Evolutionary conservation across 2,888 invertebrate genomes (phyloP).

Genomic region (Drosophila dives): DNA sequence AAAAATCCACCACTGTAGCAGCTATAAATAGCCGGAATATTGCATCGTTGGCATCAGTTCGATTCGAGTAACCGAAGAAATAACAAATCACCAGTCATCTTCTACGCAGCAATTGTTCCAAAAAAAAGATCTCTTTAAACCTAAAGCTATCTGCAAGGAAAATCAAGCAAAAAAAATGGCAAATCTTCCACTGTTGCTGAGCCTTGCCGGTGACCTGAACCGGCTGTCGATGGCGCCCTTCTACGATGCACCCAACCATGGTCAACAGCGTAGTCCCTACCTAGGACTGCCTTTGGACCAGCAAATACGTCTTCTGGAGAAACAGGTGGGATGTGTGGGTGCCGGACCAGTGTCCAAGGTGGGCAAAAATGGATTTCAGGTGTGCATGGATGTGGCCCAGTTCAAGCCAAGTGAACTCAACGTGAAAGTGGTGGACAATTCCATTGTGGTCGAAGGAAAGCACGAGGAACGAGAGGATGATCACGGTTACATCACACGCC

Average conservation of each 20-base stretch:
- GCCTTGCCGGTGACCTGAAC: slow-evolving; percentile 70
- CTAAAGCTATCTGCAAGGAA: neutral
- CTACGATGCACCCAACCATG: slow-evolving; percentile 58
- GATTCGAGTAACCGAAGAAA: slow-evolving; percentile 46
- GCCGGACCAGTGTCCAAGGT: slow-evolving; percentile 60
- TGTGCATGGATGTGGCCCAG: slow-evolving; percentile 89
- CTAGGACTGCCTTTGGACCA: slow-evolving; percentile 58
- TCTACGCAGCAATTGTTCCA: neutral
- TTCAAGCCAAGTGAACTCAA: slow-evolving; percentile 89
- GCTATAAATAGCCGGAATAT: slow-evolving; percentile 64
- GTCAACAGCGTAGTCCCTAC: slow-evolving; percentile 51
- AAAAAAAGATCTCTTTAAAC: slow-evolving; percentile 18
- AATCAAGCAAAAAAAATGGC: slow-evolving; percentile 56
- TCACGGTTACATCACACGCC: slow-evolving; percentile 91
- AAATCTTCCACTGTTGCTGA: slow-evolving; percentile 67
- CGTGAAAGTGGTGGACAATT: slow-evolving; percentile 89
- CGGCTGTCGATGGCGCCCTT: slow-evolving; percentile 65
- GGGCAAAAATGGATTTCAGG: slow-evolving; percentile 90
- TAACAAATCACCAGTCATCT: slow-evolving; percentile 4
- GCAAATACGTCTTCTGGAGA: slow-evolving; percentile 63
- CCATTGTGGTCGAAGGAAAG: slow-evolving; percentile 89
- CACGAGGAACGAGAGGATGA: slow-evolving; percentile 90
- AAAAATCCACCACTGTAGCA: slow-evolving; percentile 42
- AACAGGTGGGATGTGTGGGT: slow-evolving; percentile 43
- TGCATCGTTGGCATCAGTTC: slow-evolving; percentile 57